Conservation (phyloP, 2,888 invertebrate species). For the Exocentrus adspersus region DNA sequence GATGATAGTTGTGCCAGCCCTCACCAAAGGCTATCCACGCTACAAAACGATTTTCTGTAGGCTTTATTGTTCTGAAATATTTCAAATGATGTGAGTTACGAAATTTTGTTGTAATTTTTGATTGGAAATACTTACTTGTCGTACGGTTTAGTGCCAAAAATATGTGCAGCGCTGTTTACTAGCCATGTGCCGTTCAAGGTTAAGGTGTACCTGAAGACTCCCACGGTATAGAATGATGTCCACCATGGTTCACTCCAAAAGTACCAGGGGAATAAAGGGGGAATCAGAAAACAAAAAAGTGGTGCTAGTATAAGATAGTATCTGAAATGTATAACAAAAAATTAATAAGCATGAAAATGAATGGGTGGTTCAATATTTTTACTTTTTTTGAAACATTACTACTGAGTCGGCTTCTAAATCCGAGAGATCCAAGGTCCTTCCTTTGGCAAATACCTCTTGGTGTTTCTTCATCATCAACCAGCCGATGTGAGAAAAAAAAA, state of each 20-base stretch:
- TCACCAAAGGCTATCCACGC: conserved; percentile 81
- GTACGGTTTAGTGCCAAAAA: conserved; percentile 91
- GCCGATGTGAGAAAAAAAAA: conserved; percentile 95
- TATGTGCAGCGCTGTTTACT: conserved; percentile 93
- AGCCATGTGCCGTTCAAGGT: conserved; percentile 90
- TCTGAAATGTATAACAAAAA: conserved; percentile 64
- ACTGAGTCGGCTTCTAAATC: conserved; percentile 86
- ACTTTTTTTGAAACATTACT: conserved; percentile 87
- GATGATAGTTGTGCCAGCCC: conserved; percentile 96
- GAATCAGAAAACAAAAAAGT: conserved; percentile 81
- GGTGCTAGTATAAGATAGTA: conserved; percentile 82
- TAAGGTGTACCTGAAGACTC: conserved; percentile 79
- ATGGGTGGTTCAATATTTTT: conserved; percentile 54
- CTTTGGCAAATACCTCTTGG: conserved; percentile 85
- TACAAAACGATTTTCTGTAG: conserved; percentile 80
- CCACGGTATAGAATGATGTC: conserved; percentile 80
- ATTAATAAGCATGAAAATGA: background rate
- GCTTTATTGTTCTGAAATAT: conserved; percentile 74
- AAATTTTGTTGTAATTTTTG: no score
- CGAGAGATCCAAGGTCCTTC: conserved; percentile 83
- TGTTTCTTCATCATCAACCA: conserved; percentile 91
- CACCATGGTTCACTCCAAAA: conserved; percentile 72
- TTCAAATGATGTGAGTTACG: background rate
- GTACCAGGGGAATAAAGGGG: conserved; percentile 79
- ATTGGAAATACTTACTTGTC: conserved; percentile 79